These are phyloP conservation scores for Micrasema minimum DNA, from an alignment of 1,140 invertebrate genomes.

Conservation along the genomic window DNA sequence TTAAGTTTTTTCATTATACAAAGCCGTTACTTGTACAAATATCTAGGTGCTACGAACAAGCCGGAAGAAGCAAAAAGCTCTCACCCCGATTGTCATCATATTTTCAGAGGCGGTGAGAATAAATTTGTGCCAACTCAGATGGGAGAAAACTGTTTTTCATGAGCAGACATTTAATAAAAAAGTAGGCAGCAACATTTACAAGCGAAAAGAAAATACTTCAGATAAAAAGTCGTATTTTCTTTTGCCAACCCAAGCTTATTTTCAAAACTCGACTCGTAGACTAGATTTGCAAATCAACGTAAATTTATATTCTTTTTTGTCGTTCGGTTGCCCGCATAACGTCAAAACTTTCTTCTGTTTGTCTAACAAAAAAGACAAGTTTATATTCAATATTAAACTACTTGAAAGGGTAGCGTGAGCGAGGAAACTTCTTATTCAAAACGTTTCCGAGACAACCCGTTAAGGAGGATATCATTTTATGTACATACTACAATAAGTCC, in stretches of 20 bases:
- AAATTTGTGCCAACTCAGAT: conserved; percentile 41
- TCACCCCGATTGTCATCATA: conserved; percentile 41
- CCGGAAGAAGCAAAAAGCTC: conserved; percentile 25
- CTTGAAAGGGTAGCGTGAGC: conserved; percentile 24
- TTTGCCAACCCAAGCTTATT: conserved; percentile 49
- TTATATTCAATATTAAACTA: conserved; percentile 54
- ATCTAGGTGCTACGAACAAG: conserved; percentile 5
- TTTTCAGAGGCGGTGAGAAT: conserved; percentile 42
- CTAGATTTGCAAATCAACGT: conserved; percentile 54
- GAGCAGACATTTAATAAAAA: conserved; percentile 49
- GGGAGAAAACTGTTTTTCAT: conserved; percentile 39
- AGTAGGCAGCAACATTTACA: conserved; percentile 52
- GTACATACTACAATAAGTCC: too few relatives aligned
- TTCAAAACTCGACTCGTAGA: conserved; percentile 47
- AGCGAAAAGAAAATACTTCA: conserved; percentile 51
- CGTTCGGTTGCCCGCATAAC: conserved; percentile 44
- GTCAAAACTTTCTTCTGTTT: conserved; percentile 44
- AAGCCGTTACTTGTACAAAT: conserved; percentile 7
- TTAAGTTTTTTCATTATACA: conserved; percentile 4
- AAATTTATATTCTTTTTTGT: conserved; percentile 54
- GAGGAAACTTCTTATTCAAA: conserved; percentile 21
- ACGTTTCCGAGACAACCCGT: too few relatives aligned
- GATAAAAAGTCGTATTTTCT: conserved; percentile 52
- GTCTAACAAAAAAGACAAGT: conserved; percentile 46
- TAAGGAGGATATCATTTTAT: too few relatives aligned